phyloP scores from a whole-genome alignment of 2,888 invertebrate species.

The Ophioninae sp. region DNA sequence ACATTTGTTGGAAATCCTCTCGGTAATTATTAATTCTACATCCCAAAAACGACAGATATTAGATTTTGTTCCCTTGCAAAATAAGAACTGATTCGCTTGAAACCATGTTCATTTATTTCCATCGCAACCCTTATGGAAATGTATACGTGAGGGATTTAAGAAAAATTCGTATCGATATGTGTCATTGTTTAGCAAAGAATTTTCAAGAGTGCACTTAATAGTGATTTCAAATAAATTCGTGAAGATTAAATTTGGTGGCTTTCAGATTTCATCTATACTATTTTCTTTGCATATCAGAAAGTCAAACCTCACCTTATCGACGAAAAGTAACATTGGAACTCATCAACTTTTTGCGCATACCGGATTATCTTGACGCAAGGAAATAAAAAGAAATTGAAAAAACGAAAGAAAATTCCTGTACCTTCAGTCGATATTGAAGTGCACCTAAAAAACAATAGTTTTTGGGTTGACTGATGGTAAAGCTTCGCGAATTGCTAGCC shows the following conservation, averaged over 20 bases:
- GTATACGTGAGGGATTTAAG: not conserved
- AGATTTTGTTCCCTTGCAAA: not conserved
- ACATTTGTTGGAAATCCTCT: not conserved
- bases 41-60: no score
- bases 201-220: no score
- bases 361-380: not conserved
- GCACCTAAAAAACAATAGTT: not conserved
- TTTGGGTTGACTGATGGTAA: conserved; percentile 18
- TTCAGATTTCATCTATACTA: not conserved
- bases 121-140: not conserved
- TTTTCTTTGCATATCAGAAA: not conserved
- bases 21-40: not conserved
- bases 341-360: not conserved
- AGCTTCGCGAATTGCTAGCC: not conserved
- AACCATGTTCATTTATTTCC: not conserved
- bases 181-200: not conserved
- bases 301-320: not conserved
- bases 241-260: not conserved
- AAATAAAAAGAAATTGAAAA: not conserved
- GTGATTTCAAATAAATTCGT: no score
- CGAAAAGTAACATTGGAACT: not conserved
- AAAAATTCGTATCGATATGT: not conserved
- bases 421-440: conserved; percentile 37
- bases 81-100: not conserved
- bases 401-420: not conserved